Conservation (phyloP, 2,113 vertebrate species). For the Tetrax tetrax region DNA sequence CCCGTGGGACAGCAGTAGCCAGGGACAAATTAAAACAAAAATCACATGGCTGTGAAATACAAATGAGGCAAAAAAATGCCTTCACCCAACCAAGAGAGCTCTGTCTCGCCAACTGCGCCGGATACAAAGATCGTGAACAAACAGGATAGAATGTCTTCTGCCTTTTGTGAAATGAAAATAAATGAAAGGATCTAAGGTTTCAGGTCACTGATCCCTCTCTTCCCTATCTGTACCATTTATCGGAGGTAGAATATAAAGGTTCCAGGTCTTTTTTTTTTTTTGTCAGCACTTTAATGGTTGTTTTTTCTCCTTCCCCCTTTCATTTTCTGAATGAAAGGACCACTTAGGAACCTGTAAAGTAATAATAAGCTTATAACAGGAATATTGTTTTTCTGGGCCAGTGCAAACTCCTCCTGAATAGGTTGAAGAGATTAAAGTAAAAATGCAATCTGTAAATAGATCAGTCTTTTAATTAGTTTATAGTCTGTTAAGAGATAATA, state of each 20-base stretch:
- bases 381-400: slow-evolving; percentile 52
- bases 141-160: slow-evolving; percentile 73
- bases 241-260: slow-evolving; percentile 66
- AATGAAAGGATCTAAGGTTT: slow-evolving; percentile 74
- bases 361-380: slow-evolving; percentile 56
- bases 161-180: slow-evolving; percentile 74
- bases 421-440: slow-evolving; percentile 55
- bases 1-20: background rate
- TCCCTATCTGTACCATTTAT: slow-evolving; percentile 73
- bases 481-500: slow-evolving; percentile 60
- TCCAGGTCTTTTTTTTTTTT: slow-evolving; percentile 42
- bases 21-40: slow-evolving; percentile 24
- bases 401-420: slow-evolving; percentile 22
- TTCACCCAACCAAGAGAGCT: slow-evolving; percentile 39
- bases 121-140: slow-evolving; percentile 67
- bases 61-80: slow-evolving; percentile 58
- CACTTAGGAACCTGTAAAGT: slow-evolving; percentile 59
- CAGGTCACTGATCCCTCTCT: slow-evolving; percentile 69
- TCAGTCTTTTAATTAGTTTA: slow-evolving; percentile 56
- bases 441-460: slow-evolving; percentile 62
- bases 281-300: slow-evolving; percentile 49
- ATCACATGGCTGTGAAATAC: slow-evolving; percentile 45
- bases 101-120: slow-evolving; percentile 32
- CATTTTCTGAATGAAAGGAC: slow-evolving; percentile 63
- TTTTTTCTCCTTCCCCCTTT: slow-evolving; percentile 54